Percentiles rank a stretch among this genome's conserved stretches.
These are phyloP conservation scores for Sinentomon sp. DNA, from an alignment of 2,888 invertebrate genomes.

Conservation along the genomic window DNA sequence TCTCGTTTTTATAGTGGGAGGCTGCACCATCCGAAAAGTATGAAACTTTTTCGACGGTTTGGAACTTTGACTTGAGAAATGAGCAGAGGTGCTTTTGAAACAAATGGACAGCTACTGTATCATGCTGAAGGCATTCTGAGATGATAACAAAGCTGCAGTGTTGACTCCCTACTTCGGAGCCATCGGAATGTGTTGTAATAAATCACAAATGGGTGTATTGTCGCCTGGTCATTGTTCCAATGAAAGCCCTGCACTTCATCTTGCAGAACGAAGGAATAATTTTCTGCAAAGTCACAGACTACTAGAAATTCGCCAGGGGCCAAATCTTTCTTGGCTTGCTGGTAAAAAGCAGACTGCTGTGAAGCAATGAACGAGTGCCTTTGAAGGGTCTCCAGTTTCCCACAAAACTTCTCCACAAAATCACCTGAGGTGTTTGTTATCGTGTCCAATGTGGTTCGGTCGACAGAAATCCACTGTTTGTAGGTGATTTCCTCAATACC, in stretches of 20 bases:
- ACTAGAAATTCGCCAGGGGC: background rate
- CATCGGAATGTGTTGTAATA: too few species aligned
- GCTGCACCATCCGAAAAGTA: slow-evolving; percentile 12
- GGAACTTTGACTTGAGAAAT: background rate
- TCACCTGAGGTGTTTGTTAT: too few species aligned
- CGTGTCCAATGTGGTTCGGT: too few species aligned
- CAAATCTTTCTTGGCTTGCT: background rate
- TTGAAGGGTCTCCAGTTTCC: too few species aligned
- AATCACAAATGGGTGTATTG: slow-evolving; percentile 4
- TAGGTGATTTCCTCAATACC: too few species aligned
- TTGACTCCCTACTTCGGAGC: too few species aligned
- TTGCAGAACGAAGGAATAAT: slow-evolving; percentile 2
- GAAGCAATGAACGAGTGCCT: too few species aligned
- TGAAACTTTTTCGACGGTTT: background rate
- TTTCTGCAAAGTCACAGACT: slow-evolving; percentile 4
- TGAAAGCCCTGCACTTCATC: slow-evolving; percentile 3
- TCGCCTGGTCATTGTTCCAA: slow-evolving; percentile 6
- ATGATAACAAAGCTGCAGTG: too few species aligned
- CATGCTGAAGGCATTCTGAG: too few species aligned
- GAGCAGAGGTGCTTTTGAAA: slow-evolving; percentile 3
- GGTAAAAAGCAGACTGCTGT: too few species aligned
- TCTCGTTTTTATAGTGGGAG: slow-evolving; percentile 14
- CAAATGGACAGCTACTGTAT: background rate
- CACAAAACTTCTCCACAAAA: too few species aligned
- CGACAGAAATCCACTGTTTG: too few species aligned